phyloP scores from a whole-genome alignment of 2,113 vertebrate species.

The Myrmophylax atrothorax region DNA sequence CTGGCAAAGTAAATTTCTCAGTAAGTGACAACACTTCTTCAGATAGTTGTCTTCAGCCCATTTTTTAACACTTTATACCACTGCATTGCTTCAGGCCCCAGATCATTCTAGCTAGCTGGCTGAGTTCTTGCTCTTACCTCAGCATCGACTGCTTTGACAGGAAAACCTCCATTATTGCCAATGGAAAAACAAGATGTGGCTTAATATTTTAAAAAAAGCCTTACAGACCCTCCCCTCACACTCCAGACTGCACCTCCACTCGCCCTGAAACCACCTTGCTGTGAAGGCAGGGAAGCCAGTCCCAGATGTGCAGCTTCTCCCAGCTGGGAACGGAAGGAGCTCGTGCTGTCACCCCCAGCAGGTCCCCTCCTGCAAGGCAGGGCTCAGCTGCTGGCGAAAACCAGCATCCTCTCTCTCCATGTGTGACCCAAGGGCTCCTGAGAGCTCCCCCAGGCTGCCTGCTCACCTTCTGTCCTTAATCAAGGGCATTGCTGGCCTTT shows the following conservation, averaged over 20 bases:
- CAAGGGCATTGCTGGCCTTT: neutral
- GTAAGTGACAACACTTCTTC: slow-evolving; percentile 55
- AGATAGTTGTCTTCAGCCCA: slow-evolving; percentile 34
- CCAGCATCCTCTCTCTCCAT: rapidly evolving
- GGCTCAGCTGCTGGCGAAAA: neutral
- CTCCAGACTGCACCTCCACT: neutral
- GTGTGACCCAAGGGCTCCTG: neutral
- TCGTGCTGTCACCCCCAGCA: neutral
- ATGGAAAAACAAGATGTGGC: neutral
- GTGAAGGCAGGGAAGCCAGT: neutral
- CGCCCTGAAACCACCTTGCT: neutral
- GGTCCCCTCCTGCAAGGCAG: neutral
- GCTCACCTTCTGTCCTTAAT: neutral
- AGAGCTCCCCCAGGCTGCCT: neutral
- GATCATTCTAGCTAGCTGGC: neutral
- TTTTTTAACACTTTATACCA: slow-evolving; percentile 49
- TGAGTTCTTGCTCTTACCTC: neutral
- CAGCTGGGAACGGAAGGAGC: neutral
- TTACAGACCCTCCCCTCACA: neutral
- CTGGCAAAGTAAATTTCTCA: slow-evolving; percentile 40
- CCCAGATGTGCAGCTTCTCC: neutral
- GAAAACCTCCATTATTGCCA: neutral
- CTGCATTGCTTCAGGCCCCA: slow-evolving; percentile 14
- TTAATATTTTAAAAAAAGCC: neutral
- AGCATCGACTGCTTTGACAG: neutral